phyloP scores from a whole-genome alignment of 2,888 invertebrate genomes.

The Plebejus argus region DNA sequence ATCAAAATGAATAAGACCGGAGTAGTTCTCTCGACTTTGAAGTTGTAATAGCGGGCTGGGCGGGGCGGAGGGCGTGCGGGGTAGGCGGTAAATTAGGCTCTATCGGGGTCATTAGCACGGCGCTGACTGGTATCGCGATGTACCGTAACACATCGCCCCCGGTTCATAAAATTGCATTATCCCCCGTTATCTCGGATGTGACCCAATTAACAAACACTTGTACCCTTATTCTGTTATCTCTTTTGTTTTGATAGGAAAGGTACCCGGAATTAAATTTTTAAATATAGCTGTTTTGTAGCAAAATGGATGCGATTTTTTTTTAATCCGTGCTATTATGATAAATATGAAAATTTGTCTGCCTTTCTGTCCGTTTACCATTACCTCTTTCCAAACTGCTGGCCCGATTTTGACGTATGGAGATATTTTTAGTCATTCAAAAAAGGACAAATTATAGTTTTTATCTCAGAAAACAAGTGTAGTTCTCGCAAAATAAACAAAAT shows the following conservation, averaged over 20 bases:
- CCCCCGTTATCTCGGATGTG: neutral
- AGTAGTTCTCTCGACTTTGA: neutral
- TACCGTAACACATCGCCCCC: conserved; percentile 42
- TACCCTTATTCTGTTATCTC: conserved; percentile 9
- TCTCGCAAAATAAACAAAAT: too few relatives aligned
- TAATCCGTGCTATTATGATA: neutral
- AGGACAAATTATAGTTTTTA: too few relatives aligned
- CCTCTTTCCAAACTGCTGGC: too few relatives aligned
- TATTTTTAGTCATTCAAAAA: too few relatives aligned
- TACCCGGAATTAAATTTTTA: neutral
- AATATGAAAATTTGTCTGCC: too few relatives aligned
- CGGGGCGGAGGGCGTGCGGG: conserved; percentile 10
- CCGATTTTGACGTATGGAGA: too few relatives aligned
- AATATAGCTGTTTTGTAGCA: neutral
- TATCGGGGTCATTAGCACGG: conserved; percentile 71
- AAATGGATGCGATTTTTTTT: neutral
- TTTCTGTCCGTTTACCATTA: too few relatives aligned
- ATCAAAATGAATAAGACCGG: neutral
- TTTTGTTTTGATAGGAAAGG: neutral
- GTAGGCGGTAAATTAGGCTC: conserved; percentile 60
- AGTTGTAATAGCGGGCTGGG: conserved; percentile 21
- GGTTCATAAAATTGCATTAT: conserved; percentile 26
- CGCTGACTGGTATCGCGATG: conserved; percentile 62
- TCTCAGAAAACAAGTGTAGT: too few relatives aligned
- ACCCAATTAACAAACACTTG: conserved; percentile 21